A percentile compares a stretch with the other conserved stretches of the same genome.
phyloP scores from a whole-genome alignment of 2,113 vertebrate species.

The Melanocharis versteri region DNA sequence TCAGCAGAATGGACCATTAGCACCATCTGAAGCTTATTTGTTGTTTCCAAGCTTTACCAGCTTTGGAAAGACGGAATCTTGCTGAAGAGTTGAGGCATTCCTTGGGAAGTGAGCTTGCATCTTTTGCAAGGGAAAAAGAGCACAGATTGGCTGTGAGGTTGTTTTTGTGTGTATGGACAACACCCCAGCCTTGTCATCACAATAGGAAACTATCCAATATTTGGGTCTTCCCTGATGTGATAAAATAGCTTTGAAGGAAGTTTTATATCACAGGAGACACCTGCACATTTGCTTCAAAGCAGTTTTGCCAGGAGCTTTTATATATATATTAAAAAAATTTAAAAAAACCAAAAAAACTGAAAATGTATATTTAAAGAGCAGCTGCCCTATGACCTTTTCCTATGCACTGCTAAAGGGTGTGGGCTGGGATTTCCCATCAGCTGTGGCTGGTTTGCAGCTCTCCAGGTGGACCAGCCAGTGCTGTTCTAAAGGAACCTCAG shows the following conservation, averaged over 20 bases:
- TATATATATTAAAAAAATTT: not conserved
- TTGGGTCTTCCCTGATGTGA: not conserved
- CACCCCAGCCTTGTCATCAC: not conserved
- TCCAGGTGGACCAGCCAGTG: not conserved
- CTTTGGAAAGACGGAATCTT: not conserved
- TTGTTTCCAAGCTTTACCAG: not conserved
- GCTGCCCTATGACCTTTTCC: not conserved
- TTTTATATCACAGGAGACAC: not conserved
- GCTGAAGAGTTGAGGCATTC: not conserved
- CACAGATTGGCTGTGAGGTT: not conserved
- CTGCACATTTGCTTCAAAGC: not conserved
- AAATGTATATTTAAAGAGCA: not conserved
- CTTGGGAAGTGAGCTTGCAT: not conserved
- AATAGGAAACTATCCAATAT: not conserved
- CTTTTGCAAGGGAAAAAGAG: not conserved
- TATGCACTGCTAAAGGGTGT: not conserved
- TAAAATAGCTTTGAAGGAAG: not conserved
- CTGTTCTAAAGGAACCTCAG: not conserved
- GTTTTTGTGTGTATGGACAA: not conserved
- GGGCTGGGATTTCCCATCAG: not conserved
- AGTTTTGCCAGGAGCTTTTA: not conserved
- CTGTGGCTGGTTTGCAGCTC: not conserved
- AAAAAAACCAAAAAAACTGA: not conserved
- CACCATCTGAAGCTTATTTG: slow-evolving; percentile 39
- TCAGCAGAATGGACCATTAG: slow-evolving; percentile 25